These are phyloP conservation scores for Zoanthus sociatus DNA, from an alignment of 92 coral and sea anemone species.

Conservation along the genomic window DNA sequence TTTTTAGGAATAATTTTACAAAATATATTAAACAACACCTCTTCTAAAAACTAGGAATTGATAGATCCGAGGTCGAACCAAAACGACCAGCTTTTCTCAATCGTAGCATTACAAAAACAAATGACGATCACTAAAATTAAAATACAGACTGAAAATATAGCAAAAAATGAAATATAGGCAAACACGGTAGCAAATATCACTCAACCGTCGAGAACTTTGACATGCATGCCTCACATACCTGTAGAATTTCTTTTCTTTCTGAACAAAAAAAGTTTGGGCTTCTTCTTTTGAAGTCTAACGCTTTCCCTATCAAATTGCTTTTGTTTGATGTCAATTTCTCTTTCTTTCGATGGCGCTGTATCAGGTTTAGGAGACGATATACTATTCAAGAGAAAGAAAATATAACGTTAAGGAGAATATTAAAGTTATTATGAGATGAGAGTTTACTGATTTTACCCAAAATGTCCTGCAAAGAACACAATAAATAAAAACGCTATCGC, in stretches of 20 bases:
- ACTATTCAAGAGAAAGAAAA: background rate
- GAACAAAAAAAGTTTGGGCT: background rate
- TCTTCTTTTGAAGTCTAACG: background rate
- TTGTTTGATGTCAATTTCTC: background rate
- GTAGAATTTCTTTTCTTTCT: conserved; percentile 12
- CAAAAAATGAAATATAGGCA: too few species aligned
- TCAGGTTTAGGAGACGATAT: conserved; percentile 26
- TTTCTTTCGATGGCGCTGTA: conserved; percentile 4
- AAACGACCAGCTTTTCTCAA: too few species aligned
- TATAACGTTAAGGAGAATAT: background rate
- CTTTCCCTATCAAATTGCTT: background rate
- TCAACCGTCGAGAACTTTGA: too few species aligned
- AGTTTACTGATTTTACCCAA: conserved; percentile 24
- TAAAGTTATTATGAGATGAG: background rate
- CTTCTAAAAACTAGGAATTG: too few species aligned
- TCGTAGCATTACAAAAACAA: too few species aligned
- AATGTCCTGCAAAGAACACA: conserved; percentile 49
- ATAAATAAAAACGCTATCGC: conserved; percentile 31
- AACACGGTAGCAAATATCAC: too few species aligned
- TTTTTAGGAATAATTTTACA: too few species aligned
- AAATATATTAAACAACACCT: too few species aligned
- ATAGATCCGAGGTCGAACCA: too few species aligned
- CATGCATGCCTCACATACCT: background rate
- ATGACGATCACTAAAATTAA: too few species aligned
- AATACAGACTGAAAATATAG: too few species aligned